Conservation (phyloP, 2,113 vertebrate genomes). For the Lates calcarifer region DNA sequence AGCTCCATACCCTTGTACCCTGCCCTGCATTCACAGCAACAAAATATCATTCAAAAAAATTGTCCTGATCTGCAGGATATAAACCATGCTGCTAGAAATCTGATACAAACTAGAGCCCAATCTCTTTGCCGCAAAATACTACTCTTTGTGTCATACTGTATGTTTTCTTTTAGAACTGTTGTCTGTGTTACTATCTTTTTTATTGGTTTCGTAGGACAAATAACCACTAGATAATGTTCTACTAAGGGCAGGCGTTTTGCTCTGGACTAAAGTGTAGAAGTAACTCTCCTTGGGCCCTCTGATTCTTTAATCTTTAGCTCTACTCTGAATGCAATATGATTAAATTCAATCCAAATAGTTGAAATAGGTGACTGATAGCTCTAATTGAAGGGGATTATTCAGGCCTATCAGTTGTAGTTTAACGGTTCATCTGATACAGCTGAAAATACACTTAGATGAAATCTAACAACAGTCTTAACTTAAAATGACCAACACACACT, state of each 20-base stretch:
- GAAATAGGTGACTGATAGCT: conserved; percentile 6
- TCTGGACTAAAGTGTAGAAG: not conserved
- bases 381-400: conserved; percentile 39
- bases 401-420: not conserved
- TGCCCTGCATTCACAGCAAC: too few relatives aligned
- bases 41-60: too few relatives aligned
- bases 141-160: too few relatives aligned
- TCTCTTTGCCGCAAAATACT: too few relatives aligned
- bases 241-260: too few relatives aligned
- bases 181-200: not conserved
- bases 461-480: conserved; percentile 5
- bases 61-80: not conserved
- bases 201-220: too few relatives aligned
- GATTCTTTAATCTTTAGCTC: not conserved
- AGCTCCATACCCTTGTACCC: too few relatives aligned
- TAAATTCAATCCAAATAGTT: not conserved
- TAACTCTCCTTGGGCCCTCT: not conserved
- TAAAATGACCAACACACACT: not conserved
- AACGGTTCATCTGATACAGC: conserved; percentile 22
- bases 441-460: conserved; percentile 36
- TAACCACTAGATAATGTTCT: too few relatives aligned
- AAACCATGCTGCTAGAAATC: not conserved
- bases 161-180: not conserved
- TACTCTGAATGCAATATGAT: not conserved
- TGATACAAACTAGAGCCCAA: not conserved